These are phyloP conservation scores for Aleiodes sp. DNA, from an alignment of 1,140 invertebrate genomes.

Conservation along the genomic window DNA sequence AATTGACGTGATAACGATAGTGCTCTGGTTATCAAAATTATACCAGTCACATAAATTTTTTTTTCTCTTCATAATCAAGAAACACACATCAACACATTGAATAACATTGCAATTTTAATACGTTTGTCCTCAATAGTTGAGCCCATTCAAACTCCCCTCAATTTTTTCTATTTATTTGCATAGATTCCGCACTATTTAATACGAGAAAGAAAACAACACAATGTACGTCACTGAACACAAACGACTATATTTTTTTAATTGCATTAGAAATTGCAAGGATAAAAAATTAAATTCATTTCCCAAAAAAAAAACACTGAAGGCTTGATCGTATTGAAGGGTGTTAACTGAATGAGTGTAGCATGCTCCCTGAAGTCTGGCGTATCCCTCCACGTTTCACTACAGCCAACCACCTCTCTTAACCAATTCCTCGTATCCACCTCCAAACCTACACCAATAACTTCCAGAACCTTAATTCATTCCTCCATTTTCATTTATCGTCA, in stretches of 20 bases:
- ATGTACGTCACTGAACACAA: too few relatives aligned
- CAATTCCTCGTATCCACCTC: conserved; percentile 1
- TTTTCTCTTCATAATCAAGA: background rate
- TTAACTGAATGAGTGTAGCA: conserved; percentile 31
- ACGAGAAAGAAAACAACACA: too few relatives aligned
- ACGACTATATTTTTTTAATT: too few relatives aligned
- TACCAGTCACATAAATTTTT: background rate
- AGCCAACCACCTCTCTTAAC: conserved; percentile 15
- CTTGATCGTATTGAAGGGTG: conserved; percentile 8
- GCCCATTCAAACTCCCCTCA: too few relatives aligned
- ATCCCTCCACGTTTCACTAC: conserved; percentile 14
- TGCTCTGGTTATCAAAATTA: conserved; percentile 14
- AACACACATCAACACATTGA: background rate
- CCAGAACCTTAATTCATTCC: too few relatives aligned
- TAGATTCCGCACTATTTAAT: too few relatives aligned
- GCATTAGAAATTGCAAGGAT: too few relatives aligned
- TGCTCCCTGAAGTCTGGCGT: conserved; percentile 18
- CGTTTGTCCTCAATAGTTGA: background rate
- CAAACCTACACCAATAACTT: background rate
- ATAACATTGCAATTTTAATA: background rate
- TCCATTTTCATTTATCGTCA: background rate
- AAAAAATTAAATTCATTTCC: background rate
- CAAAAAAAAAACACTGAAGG: background rate
- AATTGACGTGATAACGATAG: conserved; percentile 14
- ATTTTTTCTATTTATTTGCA: too few relatives aligned